Evolutionary conservation across 2,797 vertebrate species (phyloP).

Genomic region (Cuniculus paca): DNA sequence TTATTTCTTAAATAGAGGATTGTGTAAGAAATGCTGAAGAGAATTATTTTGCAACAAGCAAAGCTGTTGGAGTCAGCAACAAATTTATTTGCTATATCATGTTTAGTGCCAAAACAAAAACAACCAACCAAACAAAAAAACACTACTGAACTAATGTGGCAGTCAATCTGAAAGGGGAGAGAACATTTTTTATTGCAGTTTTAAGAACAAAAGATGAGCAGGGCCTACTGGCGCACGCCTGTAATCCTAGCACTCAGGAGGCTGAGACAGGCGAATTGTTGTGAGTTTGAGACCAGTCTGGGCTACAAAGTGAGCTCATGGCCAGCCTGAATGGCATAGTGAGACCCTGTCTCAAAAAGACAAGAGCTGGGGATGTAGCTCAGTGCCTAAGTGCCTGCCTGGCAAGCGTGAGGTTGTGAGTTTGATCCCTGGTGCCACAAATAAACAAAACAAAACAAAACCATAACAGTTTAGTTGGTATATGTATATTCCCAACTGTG

Average conservation of each 20-base stretch:
- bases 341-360: no score
- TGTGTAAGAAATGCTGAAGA: constrained; percentile 24
- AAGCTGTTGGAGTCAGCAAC: constrained; percentile 20
- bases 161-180: neutral
- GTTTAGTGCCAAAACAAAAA: neutral
- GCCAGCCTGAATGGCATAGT: no score
- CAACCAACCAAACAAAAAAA: neutral
- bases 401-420: no score
- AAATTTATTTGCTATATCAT: neutral
- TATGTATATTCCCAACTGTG: neutral
- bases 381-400: no score
- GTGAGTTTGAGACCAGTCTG: no score
- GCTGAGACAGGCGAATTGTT: no score
- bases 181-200: constrained; percentile 13
- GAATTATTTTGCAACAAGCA: neutral
- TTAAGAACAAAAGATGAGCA: constrained; percentile 55
- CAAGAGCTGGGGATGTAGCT: no score
- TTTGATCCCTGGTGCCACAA: no score
- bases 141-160: neutral
- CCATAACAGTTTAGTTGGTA: neutral
- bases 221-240: no score
- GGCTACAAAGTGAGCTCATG: no score
- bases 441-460: no score
- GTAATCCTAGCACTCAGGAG: no score
- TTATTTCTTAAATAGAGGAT: constrained; percentile 39